Percentiles rank a stretch among this genome's conserved stretches.
phyloP scores from a whole-genome alignment of 2,888 invertebrate species.

The Drosophila basisetae region DNA sequence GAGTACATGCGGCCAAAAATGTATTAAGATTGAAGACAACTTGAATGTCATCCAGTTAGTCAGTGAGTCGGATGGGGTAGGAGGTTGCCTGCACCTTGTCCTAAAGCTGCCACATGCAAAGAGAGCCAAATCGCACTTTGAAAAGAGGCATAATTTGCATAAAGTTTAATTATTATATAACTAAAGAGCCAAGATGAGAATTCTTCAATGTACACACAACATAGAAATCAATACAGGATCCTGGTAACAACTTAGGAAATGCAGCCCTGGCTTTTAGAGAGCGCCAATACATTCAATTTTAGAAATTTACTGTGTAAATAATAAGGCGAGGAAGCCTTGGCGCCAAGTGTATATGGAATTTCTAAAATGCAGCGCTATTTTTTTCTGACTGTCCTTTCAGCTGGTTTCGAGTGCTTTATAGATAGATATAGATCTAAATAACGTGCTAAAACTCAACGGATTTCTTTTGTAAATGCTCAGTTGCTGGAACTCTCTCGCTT shows the following conservation, averaged over 20 bases:
- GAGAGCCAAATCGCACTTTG: background rate
- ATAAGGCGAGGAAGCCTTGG: too few relatives aligned
- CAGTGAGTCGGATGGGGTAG: background rate
- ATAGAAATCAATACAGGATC: too few relatives aligned
- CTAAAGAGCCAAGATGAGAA: too few relatives aligned
- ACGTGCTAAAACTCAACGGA: background rate
- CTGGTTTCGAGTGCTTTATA: background rate
- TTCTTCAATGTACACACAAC: too few relatives aligned
- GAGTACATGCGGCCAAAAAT: slow-evolving; percentile 60
- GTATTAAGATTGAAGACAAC: slow-evolving; percentile 72
- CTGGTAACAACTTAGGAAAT: background rate
- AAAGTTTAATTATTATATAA: too few relatives aligned
- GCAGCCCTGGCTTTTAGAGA: background rate
- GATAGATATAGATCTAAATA: background rate
- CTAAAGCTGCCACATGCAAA: background rate
- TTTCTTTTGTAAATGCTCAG: background rate
- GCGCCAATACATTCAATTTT: background rate
- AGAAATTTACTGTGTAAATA: background rate
- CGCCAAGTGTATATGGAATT: too few relatives aligned
- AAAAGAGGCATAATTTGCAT: background rate
- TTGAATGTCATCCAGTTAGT: slow-evolving; percentile 56
- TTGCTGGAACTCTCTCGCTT: background rate
- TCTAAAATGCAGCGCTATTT: too few relatives aligned
- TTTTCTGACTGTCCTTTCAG: too few relatives aligned
- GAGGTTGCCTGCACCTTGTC: background rate